Conservation (phyloP, 1,140 invertebrate species). For the Philaenus spumarius region DNA sequence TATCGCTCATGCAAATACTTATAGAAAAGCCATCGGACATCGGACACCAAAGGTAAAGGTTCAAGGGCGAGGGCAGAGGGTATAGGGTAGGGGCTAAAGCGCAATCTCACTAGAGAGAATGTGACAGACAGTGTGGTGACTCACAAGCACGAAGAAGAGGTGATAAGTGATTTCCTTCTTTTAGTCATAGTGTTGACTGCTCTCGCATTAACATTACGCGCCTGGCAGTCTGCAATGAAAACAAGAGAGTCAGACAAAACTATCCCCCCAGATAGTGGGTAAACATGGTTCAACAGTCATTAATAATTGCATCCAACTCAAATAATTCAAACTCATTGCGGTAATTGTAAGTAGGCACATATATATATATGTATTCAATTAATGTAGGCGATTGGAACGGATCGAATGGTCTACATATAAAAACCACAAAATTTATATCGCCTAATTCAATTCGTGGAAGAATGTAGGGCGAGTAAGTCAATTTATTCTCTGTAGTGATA, state of each 20-base stretch:
- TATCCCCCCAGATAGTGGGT: background rate
- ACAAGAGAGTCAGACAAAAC: conserved; percentile 22
- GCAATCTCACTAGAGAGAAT: conserved; percentile 19
- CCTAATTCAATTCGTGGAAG: too few species aligned
- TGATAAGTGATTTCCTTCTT: conserved; percentile 52
- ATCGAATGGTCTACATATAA: too few species aligned
- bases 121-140: conserved; percentile 46
- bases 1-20: conserved; percentile 19
- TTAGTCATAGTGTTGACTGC: conserved; percentile 54
- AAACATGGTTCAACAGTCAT: too few species aligned
- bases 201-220: conserved; percentile 67
- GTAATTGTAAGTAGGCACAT: too few species aligned
- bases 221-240: conserved; percentile 60
- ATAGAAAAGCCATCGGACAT: conserved; percentile 13
- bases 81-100: conserved; percentile 13
- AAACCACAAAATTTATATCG: too few species aligned
- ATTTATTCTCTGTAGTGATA: too few species aligned
- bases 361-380: too few species aligned
- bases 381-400: too few species aligned
- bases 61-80: too few species aligned
- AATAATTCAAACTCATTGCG: too few species aligned
- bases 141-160: conserved; percentile 62
- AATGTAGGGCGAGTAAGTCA: too few species aligned
- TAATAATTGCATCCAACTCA: too few species aligned
- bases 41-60: conserved; percentile 15